phyloP scores from a whole-genome alignment of 2,888 invertebrate genomes.

The Caenorhabditis virilis region DNA sequence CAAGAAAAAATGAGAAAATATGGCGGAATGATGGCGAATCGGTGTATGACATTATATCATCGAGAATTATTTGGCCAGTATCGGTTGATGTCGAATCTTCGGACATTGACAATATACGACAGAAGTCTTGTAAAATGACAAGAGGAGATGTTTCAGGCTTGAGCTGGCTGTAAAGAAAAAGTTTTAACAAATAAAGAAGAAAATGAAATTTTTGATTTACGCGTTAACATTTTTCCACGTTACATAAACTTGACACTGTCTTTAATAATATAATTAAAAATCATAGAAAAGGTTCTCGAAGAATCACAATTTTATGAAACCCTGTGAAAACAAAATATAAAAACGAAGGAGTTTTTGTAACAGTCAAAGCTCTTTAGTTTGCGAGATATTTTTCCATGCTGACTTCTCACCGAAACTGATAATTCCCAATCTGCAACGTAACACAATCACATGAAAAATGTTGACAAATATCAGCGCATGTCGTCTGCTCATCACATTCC shows the following conservation, averaged over 20 bases:
- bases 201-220: no score
- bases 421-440: slow-evolving; percentile 35
- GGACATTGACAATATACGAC: slow-evolving; percentile 28
- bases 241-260: no score
- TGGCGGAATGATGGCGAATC: slow-evolving; percentile 29
- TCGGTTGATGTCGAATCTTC: slow-evolving; percentile 7
- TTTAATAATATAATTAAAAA: no score
- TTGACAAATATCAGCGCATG: slow-evolving; percentile 26
- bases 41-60: slow-evolving; percentile 22
- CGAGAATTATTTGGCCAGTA: not conserved
- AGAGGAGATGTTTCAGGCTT: slow-evolving; percentile 29
- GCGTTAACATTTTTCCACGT: no score
- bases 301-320: no score
- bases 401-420: slow-evolving; percentile 27
- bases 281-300: no score
- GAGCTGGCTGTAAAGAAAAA: slow-evolving; percentile 35
- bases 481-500: slow-evolving; percentile 24
- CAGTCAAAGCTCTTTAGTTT: no score
- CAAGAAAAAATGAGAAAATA: slow-evolving; percentile 29
- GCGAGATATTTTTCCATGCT: no score
- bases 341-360: no score
- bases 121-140: slow-evolving; percentile 26
- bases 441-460: slow-evolving; percentile 33
- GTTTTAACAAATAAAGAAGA: no score
- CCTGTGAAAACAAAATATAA: no score